These are phyloP conservation scores for Agriotes lineatus DNA, from an alignment of 2,888 invertebrate species.

Conservation along the genomic window DNA sequence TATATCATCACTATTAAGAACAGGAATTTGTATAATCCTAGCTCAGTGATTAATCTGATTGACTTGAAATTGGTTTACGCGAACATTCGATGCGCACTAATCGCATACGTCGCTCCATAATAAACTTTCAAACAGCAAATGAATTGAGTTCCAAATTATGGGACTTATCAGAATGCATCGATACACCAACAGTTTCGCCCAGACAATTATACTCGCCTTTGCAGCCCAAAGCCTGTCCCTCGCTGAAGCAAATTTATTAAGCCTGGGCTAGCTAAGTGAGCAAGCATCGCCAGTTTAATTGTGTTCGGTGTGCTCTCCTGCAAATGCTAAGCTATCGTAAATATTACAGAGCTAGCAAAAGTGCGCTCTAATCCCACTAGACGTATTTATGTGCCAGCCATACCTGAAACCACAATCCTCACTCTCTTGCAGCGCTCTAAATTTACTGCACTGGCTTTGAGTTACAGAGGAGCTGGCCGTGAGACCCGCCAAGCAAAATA, in stretches of 20 bases:
- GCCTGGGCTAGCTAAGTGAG: constrained; percentile 11
- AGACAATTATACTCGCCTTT: no score
- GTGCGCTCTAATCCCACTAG: constrained; percentile 30
- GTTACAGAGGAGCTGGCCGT: neutral
- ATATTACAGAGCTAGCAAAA: constrained; percentile 26
- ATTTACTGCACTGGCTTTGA: constrained; percentile 25
- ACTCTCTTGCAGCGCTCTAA: constrained; percentile 22
- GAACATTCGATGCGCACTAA: no score
- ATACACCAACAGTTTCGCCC: no score
- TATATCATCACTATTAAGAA: no score
- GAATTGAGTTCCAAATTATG: no score
- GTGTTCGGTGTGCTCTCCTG: constrained; percentile 22
- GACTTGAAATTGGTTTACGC: no score
- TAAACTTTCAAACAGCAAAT: no score
- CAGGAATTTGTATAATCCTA: no score
- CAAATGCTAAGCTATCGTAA: constrained; percentile 26
- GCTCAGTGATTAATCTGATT: no score
- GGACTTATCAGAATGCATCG: no score
- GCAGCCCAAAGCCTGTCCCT: neutral
- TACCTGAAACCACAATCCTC: constrained; percentile 34
- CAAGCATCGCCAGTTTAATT: constrained; percentile 24
- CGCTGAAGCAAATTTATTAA: constrained; percentile 9
- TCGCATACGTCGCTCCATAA: no score
- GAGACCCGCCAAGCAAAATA: neutral
- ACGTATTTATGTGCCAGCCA: constrained; percentile 35